These are phyloP conservation scores for Notocelia uddmanniana DNA, from an alignment of 2,888 invertebrate species.

Conservation along the genomic window DNA sequence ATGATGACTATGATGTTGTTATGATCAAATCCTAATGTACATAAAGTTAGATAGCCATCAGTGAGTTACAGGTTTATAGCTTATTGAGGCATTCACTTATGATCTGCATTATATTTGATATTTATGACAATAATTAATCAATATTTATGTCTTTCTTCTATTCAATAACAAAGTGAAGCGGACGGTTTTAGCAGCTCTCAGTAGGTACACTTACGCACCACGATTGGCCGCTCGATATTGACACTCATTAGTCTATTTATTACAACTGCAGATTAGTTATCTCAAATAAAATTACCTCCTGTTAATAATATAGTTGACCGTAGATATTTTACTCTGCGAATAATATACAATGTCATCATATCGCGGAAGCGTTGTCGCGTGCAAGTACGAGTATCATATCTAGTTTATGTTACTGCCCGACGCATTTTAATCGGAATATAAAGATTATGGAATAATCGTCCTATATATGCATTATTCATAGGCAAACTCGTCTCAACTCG, in stretches of 20 bases:
- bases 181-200: constrained; percentile 62
- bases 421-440: constrained; percentile 56
- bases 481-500: constrained; percentile 53
- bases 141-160: constrained; percentile 6
- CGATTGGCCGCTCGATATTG: constrained; percentile 75
- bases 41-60: not conserved
- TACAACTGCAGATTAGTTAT: constrained; percentile 78
- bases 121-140: constrained; percentile 23
- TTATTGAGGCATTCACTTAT: not conserved
- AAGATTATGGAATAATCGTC: constrained; percentile 55
- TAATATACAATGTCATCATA: constrained; percentile 61
- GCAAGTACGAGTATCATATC: constrained; percentile 38
- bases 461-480: constrained; percentile 58
- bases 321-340: constrained; percentile 47
- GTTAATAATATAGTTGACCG: constrained; percentile 66
- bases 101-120: constrained; percentile 12
- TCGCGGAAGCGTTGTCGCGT: constrained; percentile 54
- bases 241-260: constrained; percentile 82
- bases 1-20: not conserved
- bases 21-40: not conserved
- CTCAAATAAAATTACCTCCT: constrained; percentile 73
- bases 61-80: not conserved
- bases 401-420: constrained; percentile 44
- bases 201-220: constrained; percentile 53
- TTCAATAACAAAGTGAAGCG: constrained; percentile 8